Conservation (phyloP, 1,140 invertebrate species). For the Thaumatotibia leucotreta region DNA sequence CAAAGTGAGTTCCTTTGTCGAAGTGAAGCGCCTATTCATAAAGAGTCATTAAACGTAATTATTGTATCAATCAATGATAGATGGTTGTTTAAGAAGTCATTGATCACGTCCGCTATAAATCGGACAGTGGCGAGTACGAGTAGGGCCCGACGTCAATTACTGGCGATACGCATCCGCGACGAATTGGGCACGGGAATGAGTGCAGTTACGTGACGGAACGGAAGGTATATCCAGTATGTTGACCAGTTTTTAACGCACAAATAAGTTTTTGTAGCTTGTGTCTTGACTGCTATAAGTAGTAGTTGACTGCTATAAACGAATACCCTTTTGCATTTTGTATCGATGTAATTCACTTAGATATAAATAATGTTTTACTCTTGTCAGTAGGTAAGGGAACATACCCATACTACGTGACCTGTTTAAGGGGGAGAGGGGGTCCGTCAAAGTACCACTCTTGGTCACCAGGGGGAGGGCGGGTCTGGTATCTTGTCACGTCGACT, state of each 20-base stretch:
- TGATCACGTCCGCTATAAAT: constrained; percentile 27
- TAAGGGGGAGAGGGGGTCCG: too few species aligned
- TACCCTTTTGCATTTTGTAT: neutral
- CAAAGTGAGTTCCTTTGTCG: constrained; percentile 36
- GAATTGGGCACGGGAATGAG: neutral
- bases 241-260: neutral
- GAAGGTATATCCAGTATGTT: neutral
- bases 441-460: too few species aligned
- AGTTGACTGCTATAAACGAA: too few species aligned
- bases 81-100: constrained; percentile 24
- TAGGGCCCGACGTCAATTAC: constrained; percentile 52
- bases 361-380: too few species aligned
- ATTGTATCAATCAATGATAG: constrained; percentile 27
- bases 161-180: constrained; percentile 28
- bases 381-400: too few species aligned
- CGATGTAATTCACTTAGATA: too few species aligned
- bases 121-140: constrained; percentile 20
- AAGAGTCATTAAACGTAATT: constrained; percentile 48
- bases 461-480: too few species aligned
- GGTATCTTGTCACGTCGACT: too few species aligned
- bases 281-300: too few species aligned
- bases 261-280: too few species aligned
- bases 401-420: too few species aligned
- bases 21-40: constrained; percentile 36
- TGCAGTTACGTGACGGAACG: neutral